Evolutionary conservation across 1,140 invertebrate genomes (phyloP).

Genomic region (Drosophila teissieri): DNA sequence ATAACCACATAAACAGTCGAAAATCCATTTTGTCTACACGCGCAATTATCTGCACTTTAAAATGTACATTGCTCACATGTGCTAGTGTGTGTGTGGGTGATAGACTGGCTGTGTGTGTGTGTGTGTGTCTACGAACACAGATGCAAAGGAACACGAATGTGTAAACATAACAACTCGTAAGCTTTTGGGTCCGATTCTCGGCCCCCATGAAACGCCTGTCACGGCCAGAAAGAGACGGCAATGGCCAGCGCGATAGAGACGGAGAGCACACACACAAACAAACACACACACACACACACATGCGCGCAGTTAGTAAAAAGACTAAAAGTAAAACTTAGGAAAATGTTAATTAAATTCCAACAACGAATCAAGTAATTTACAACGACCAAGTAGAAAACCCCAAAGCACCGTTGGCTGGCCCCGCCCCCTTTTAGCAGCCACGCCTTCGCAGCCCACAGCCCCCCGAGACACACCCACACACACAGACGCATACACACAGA

Average conservation of each 20-base stretch:
- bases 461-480: constrained; percentile 22
- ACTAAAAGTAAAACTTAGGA: constrained; percentile 81
- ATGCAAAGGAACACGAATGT: constrained; percentile 29
- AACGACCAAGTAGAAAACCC: constrained; percentile 80
- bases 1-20: constrained; percentile 67
- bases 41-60: constrained; percentile 79
- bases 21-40: constrained; percentile 80
- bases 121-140: constrained; percentile 34
- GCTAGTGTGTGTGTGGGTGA: constrained; percentile 21
- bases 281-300: constrained; percentile 21
- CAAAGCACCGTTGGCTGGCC: constrained; percentile 63
- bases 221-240: constrained; percentile 24
- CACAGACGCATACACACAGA: background rate
- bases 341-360: constrained; percentile 83
- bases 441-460: constrained; percentile 12
- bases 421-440: constrained; percentile 4
- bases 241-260: background rate
- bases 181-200: constrained; percentile 34
- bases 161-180: constrained; percentile 66
- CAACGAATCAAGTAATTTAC: constrained; percentile 83
- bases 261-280: constrained; percentile 26
- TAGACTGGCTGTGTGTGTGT: background rate
- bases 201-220: constrained; percentile 59
- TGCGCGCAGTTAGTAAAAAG: constrained; percentile 66
- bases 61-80: constrained; percentile 64